phyloP scores from a whole-genome alignment of 1,140 invertebrate species.

The Dreissena rostriformis region DNA sequence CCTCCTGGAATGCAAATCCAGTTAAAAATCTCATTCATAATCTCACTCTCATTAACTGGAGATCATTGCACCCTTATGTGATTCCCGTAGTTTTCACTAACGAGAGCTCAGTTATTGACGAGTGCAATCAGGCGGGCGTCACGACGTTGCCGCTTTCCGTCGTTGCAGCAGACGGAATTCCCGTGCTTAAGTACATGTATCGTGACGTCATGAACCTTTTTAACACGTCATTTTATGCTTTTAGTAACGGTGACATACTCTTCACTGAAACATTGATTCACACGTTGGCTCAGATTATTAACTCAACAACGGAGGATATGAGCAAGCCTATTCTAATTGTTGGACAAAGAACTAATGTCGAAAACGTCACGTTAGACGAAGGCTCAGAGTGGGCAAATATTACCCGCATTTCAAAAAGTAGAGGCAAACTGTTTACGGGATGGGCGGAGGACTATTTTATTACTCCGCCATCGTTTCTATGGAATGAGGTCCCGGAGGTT shows the following conservation, averaged over 20 bases:
- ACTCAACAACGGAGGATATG: slow-evolving; percentile 19
- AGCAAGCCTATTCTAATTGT: slow-evolving; percentile 55
- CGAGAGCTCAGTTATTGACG: slow-evolving; percentile 25
- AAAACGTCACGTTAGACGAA: slow-evolving; percentile 58
- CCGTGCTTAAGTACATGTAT: slow-evolving; percentile 67
- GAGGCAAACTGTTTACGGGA: slow-evolving; percentile 60
- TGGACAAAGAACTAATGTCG: slow-evolving; percentile 63
- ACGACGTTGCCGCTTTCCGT: slow-evolving; percentile 36
- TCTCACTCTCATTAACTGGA: slow-evolving; percentile 63
- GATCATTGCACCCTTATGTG: slow-evolving; percentile 53
- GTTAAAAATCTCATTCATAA: slow-evolving; percentile 61
- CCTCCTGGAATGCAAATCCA: slow-evolving; percentile 51
- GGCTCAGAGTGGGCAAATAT: slow-evolving; percentile 54
- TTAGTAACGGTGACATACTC: slow-evolving; percentile 65
- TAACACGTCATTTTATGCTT: slow-evolving; percentile 62
- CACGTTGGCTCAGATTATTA: slow-evolving; percentile 48
- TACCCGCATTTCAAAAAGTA: slow-evolving; percentile 27
- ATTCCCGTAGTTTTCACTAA: slow-evolving; percentile 62
- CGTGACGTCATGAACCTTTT: slow-evolving; percentile 55
- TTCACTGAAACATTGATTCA: slow-evolving; percentile 58
- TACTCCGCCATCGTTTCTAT: slow-evolving; percentile 61
- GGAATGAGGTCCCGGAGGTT: slow-evolving; percentile 66
- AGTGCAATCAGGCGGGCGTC: slow-evolving; percentile 49
- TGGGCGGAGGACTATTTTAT: slow-evolving; percentile 72
- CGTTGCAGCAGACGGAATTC: slow-evolving; percentile 58